Evolutionary conservation across 2,113 vertebrate species (phyloP), one percentile per base, ranked within the genome.

Genomic region (Cyanoramphus novaezelandiae): DNA sequence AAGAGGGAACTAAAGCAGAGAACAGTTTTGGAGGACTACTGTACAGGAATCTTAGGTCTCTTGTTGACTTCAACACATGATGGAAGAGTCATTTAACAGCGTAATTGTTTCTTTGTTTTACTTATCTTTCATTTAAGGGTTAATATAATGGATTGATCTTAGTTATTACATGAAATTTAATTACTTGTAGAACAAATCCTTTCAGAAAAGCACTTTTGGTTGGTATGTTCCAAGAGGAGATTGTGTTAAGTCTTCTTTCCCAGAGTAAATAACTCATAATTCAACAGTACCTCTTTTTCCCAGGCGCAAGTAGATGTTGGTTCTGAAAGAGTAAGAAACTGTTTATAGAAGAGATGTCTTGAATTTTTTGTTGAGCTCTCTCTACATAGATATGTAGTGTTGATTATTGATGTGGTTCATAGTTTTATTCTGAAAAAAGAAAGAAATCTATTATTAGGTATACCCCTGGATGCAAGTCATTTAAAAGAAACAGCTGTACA

Each of bases 321-420:
- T 94, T 93, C 77, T 93, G 37, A 68, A 93, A 95, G 55, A 75
- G 17, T 89, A 89, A 87, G 47, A 59, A 87, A 65, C 18, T 92
- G 70, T 96, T 95, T 95, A 75, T 90, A 63, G 80, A 84, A 90
- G 47, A 82, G 52, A 91, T 90, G 20, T 71, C 88, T 91, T 79
- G 77, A 91, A 93, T 93, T 89, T 93, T 96, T 88, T 82, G 44
- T 83, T 82, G 80, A 78, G 29, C 11, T 76, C 43, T 93, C 65
- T 90, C 72, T 65, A 28, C 86, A 72, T 49, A 84, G 76, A 90
- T 55, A 52, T 62, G 17, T 37, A 64, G 67, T 81, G 60, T 95
- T 88, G 82, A 37, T 86, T 93, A 86, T 78, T 86, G 77, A 55
- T 19, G 11, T 67, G 88, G 64, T 86, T 94, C 60, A 35, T 79